A percentile compares a stretch with the other conserved stretches of the same genome.
Conservation (phyloP, 2,888 invertebrate species). For the Xestia sexstrigata region DNA sequence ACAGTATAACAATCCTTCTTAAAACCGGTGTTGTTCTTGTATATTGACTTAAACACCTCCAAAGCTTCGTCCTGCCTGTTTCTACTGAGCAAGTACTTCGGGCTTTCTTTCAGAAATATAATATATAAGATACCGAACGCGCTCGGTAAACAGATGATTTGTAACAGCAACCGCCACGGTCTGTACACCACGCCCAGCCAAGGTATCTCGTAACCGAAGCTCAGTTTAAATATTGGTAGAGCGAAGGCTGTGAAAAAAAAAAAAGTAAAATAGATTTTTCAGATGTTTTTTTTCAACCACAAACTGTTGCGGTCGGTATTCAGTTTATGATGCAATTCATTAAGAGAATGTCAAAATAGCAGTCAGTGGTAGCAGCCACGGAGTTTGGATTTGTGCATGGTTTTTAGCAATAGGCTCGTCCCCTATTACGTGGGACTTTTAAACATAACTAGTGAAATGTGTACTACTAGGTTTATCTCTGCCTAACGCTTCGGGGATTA, state of each 20-base stretch:
- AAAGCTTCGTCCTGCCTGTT: constrained; percentile 91
- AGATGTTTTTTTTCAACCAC: not conserved
- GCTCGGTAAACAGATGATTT: constrained; percentile 92
- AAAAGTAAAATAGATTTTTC: not conserved
- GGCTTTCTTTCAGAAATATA: constrained; percentile 93
- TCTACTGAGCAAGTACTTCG: constrained; percentile 93
- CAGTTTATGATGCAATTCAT: not conserved
- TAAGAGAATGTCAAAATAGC: not conserved
- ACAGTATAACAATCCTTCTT: constrained; percentile 72
- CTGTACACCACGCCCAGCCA: constrained; percentile 89
- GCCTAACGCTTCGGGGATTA: not conserved
- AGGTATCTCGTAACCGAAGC: constrained; percentile 79
- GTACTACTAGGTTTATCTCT: not conserved
- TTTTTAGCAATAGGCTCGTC: not conserved
- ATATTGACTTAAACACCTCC: constrained; percentile 75
- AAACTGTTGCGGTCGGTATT: not conserved
- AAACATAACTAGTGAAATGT: not conserved
- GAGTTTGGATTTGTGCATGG: not conserved
- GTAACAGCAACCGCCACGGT: constrained; percentile 94
- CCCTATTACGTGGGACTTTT: not conserved
- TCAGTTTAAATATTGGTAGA: constrained; percentile 78
- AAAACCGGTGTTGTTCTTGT: constrained; percentile 73
- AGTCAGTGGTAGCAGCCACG: not conserved
- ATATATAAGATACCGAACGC: constrained; percentile 90
- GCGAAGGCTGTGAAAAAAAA: constrained; percentile 75